Evolutionary conservation across 2,888 invertebrate genomes (phyloP).

Genomic region (Cheilosia grossa): DNA sequence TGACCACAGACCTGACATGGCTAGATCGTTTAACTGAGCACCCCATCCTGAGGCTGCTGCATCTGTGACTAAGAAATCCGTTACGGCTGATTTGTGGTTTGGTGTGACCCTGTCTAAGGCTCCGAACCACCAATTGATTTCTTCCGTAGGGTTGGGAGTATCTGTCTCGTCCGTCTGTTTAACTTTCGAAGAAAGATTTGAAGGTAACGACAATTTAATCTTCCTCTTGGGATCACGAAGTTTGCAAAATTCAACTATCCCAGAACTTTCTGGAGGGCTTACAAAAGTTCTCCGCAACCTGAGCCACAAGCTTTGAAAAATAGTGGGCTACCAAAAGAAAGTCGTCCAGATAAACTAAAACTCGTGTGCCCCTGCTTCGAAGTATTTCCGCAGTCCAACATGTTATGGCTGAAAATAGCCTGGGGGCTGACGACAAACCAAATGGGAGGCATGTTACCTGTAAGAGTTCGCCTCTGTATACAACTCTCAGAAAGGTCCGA

Average conservation of each 20-base stretch:
- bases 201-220: conserved; percentile 11
- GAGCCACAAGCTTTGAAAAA: not conserved
- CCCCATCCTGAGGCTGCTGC: conserved; percentile 29
- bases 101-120: not conserved
- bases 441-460: conserved; percentile 46
- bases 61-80: conserved; percentile 14
- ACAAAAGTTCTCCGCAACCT: conserved; percentile 31
- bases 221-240: conserved; percentile 23
- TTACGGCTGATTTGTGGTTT: conserved; percentile 3
- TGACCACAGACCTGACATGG: conserved; percentile 18
- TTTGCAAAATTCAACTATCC: conserved; percentile 5
- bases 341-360: conserved; percentile 40
- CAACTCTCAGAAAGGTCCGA: conserved; percentile 18
- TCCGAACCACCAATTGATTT: conserved; percentile 13
- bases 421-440: conserved; percentile 29
- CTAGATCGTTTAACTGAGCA: conserved; percentile 18
- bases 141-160: conserved; percentile 6
- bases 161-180: conserved; percentile 3
- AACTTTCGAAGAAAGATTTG: conserved; percentile 14
- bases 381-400: conserved; percentile 25
- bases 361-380: conserved; percentile 15
- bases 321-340: conserved; percentile 5
- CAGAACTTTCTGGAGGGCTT: not conserved
- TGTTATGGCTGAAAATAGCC: conserved; percentile 21
- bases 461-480: conserved; percentile 31